Percentiles rank a stretch among this genome's conserved stretches.
phyloP scores from a whole-genome alignment of 35 echinoderm and acorn worm species.

The Ophioderma brevispina region DNA sequence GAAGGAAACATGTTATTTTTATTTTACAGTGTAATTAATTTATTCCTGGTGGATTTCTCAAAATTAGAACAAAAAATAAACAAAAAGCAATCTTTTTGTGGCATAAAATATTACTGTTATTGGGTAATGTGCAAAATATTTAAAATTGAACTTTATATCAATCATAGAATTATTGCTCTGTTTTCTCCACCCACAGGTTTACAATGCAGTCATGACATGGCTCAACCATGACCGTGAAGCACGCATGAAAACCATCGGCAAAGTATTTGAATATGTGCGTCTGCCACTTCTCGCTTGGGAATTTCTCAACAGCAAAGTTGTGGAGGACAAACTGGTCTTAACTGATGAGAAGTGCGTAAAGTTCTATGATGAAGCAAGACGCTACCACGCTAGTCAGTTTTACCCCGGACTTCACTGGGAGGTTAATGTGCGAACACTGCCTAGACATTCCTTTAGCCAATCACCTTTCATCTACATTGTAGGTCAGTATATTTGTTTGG shows the following conservation, averaged over 20 bases:
- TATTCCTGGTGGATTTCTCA: too few relatives aligned
- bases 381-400: slow-evolving; percentile 88
- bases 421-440: slow-evolving; percentile 84
- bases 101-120: too few relatives aligned
- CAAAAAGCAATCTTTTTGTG: too few relatives aligned
- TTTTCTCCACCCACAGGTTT: slow-evolving; percentile 38
- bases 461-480: slow-evolving; percentile 88
- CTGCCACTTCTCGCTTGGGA: slow-evolving; percentile 91
- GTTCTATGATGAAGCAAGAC: slow-evolving; percentile 89
- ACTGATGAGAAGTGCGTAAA: slow-evolving; percentile 61
- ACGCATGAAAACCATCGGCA: slow-evolving; percentile 34
- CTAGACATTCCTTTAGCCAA: slow-evolving; percentile 83
- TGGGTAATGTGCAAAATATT: too few relatives aligned
- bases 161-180: too few relatives aligned
- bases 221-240: slow-evolving; percentile 52
- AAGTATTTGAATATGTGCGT: slow-evolving; percentile 88
- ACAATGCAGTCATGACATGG: slow-evolving; percentile 74
- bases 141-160: too few relatives aligned
- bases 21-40: too few relatives aligned
- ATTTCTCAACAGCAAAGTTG: slow-evolving; percentile 82
- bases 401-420: slow-evolving; percentile 96
- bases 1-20: too few relatives aligned
- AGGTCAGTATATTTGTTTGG: slow-evolving; percentile 56
- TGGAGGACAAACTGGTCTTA: slow-evolving; percentile 64
- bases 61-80: too few relatives aligned